A percentile compares a stretch with the other conserved stretches of the same genome.
phyloP scores from a whole-genome alignment of 2,113 vertebrate species.

The Dicrurus megarhynchus region DNA sequence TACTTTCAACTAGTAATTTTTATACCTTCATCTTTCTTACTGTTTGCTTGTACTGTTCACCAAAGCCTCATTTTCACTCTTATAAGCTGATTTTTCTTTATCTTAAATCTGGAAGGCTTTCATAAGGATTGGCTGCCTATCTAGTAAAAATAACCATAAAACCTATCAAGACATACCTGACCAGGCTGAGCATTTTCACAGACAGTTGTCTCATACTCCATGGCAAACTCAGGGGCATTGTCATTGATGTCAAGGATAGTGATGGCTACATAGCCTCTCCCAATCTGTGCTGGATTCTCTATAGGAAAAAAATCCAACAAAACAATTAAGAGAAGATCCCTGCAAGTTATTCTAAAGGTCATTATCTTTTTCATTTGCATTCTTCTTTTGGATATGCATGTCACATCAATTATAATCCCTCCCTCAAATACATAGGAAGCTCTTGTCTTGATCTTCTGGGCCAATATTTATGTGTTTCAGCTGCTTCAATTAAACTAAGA shows the following conservation, averaged over 20 bases:
- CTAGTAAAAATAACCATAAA: background rate
- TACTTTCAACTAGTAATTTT: background rate
- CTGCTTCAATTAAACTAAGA: background rate
- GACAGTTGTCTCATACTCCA: constrained; percentile 89
- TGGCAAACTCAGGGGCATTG: constrained; percentile 93
- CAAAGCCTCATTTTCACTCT: constrained; percentile 28
- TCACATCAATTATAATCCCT: background rate
- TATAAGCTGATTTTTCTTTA: background rate
- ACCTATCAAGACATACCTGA: constrained; percentile 74
- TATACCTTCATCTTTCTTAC: background rate
- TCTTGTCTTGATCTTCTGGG: background rate
- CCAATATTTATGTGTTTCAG: background rate
- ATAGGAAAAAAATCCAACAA: constrained; percentile 4
- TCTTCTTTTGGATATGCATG: background rate
- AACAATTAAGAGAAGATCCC: background rate
- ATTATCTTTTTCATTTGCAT: background rate
- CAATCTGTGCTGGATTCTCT: constrained; percentile 92
- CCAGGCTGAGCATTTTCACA: constrained; percentile 89
- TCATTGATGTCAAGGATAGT: constrained; percentile 92
- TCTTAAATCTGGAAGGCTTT: background rate
- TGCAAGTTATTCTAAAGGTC: background rate
- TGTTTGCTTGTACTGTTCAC: background rate
- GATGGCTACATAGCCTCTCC: constrained; percentile 86
- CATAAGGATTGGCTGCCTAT: background rate
- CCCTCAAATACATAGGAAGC: background rate